Conservation (phyloP, 2,888 invertebrate species). For the Ischnura elegans region DNA sequence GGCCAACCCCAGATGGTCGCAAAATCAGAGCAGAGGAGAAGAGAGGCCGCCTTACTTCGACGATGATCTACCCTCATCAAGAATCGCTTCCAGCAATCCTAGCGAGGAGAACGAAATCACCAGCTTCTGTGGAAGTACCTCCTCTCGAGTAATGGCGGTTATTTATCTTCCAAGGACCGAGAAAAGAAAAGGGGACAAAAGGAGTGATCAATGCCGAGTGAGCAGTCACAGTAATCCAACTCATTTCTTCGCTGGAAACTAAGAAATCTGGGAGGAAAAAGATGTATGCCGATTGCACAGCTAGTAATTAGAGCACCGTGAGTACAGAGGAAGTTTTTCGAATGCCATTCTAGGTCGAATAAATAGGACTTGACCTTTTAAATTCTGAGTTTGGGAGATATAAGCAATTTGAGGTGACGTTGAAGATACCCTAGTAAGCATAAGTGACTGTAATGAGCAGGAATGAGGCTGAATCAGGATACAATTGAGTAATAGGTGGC, state of each 20-base stretch:
- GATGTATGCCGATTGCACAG: not conserved
- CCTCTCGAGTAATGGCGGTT: not conserved
- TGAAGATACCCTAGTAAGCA: no score
- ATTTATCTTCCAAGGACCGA: not conserved
- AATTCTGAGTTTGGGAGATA: no score
- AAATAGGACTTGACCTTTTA: no score
- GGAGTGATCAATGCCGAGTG: not conserved
- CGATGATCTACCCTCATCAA: not conserved
- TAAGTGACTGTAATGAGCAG: no score
- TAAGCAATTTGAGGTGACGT: no score
- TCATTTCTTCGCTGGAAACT: not conserved
- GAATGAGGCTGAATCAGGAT: no score
- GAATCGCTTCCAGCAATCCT: constrained; percentile 1
- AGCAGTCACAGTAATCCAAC: not conserved
- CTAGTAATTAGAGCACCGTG: no score
- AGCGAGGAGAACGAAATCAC: not conserved
- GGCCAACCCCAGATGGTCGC: not conserved
- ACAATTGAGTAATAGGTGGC: no score
- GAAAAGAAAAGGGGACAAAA: not conserved
- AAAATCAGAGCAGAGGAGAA: not conserved
- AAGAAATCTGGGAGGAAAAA: not conserved
- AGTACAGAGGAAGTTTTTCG: no score
- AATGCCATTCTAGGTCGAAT: no score
- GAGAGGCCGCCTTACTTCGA: not conserved
- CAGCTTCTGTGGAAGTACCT: not conserved